These are phyloP conservation scores for Aphrophora alni DNA, from an alignment of 2,888 invertebrate species.

Conservation along the genomic window DNA sequence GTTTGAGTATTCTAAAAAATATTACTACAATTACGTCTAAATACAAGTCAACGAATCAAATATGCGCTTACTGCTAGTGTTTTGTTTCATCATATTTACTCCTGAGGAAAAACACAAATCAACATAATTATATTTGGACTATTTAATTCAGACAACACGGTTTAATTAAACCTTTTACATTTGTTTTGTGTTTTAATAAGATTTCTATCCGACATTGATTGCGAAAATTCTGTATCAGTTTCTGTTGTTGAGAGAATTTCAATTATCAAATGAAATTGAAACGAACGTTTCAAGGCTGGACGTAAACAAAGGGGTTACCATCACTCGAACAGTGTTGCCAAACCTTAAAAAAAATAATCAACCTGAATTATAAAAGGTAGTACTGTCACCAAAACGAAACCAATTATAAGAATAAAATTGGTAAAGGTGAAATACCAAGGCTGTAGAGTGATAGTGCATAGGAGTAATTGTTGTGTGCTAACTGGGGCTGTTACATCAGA, in stretches of 20 bases:
- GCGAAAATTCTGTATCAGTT: background rate
- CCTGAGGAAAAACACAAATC: no score
- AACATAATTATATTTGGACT: no score
- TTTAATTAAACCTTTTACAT: no score
- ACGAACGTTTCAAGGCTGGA: background rate
- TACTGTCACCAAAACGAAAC: background rate
- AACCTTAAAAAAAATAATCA: background rate
- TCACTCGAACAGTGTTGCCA: background rate
- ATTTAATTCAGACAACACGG: no score
- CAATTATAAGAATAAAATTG: background rate
- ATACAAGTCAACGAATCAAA: no score
- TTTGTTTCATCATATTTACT: no score
- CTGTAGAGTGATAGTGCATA: background rate
- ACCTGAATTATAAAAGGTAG: background rate
- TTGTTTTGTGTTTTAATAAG: no score
- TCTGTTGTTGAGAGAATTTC: background rate
- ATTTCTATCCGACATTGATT: background rate
- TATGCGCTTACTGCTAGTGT: no score
- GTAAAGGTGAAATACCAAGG: background rate
- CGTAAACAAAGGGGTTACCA: background rate
- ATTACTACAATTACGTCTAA: no score
- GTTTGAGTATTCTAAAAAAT: no score
- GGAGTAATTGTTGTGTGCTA: background rate
- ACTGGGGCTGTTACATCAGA: background rate
- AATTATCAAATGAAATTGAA: background rate